These are phyloP conservation scores for Malurus cyaneus DNA, from an alignment of 2,113 vertebrate species.

Conservation along the genomic window DNA sequence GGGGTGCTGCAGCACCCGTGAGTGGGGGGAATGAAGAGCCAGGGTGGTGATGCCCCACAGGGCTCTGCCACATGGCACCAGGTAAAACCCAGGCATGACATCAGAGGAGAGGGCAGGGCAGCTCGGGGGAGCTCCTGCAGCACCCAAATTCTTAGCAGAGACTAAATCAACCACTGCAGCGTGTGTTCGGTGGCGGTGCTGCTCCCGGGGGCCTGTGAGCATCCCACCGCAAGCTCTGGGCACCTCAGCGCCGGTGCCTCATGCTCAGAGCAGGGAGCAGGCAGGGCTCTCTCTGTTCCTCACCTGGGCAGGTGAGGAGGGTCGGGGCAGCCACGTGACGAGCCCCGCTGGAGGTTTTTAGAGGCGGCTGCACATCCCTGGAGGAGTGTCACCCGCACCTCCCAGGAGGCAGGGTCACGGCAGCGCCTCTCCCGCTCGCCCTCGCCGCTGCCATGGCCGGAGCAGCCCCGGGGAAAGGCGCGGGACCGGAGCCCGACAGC, in stretches of 20 bases:
- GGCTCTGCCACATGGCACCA: neutral
- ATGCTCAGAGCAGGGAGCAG: neutral
- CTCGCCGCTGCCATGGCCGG: neutral
- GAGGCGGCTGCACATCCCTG: neutral
- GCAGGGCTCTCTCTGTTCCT: neutral
- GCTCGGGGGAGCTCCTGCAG: accelerated
- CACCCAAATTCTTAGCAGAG: neutral
- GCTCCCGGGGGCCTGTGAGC: accelerated
- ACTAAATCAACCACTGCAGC: accelerated
- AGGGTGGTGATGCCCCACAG: neutral
- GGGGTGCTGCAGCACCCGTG: neutral
- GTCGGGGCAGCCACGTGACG: slow-evolving; percentile 64
- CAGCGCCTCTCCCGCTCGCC: neutral
- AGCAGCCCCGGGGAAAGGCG: neutral
- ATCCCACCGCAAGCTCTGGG: neutral
- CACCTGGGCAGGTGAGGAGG: slow-evolving; percentile 76
- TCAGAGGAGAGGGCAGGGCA: neutral
- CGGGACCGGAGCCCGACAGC: slow-evolving; percentile 60
- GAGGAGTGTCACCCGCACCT: slow-evolving; percentile 49
- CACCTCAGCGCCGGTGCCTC: neutral
- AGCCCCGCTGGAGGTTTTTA: slow-evolving; percentile 33
- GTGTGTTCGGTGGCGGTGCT: neutral
- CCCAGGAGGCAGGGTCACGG: neutral
- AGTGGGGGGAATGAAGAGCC: neutral
- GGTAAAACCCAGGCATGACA: neutral